Base-by-base conservation (phyloP, 2,888 invertebrate genomes). In the Amblyteles armatorius region DNA sequence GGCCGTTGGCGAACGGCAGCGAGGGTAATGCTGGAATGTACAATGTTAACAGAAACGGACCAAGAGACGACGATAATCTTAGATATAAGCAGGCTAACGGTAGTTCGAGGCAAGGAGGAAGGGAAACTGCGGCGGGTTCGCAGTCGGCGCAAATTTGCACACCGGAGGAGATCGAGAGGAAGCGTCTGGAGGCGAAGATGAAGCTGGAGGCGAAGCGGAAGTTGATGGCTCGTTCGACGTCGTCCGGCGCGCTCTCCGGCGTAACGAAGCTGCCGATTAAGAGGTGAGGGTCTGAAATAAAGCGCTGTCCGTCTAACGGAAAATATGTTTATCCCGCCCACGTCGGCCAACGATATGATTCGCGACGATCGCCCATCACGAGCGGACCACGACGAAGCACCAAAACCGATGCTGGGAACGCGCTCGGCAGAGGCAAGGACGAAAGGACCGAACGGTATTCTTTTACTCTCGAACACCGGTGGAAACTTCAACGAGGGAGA, bases 131-230 rank as follows among this genome's bases (percentile, higher is more conserved):
- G 4, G 87, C 85, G 57, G 81, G 85, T 5, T 86, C 86, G 48
- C 90, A 89, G n/a, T 36, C 79, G 0, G 11, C 72, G 22, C 85
- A 84, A 40, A 76, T 74, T 0, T 95, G 95, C 89, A 95, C 95
- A 29, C 95, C 95, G 52, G 95, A 95, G 85, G 96, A 96, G 93
- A 96, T 96, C 72, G 95, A 96, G 91, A 95, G 94, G 89, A 96
- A 96, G 89, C 95, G 95, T 85, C 92, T 94, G 84, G 94, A 95
- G 89, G 96, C 96, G 1, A 94, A 95, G 91, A 95, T 95, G 89
- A 96, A 94, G 90, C 93, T 96, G 19, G 92, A 95, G 87, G 95
- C 95, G 0, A 96, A 95, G 91, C 92, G 94, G 83, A 92, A 93
- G 84, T 79, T 89, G 3, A 85, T 87, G 36, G 79, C 76, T 26